Conservation (phyloP, 23 tunicate genomes). For the Botrylloides violaceus region DNA sequence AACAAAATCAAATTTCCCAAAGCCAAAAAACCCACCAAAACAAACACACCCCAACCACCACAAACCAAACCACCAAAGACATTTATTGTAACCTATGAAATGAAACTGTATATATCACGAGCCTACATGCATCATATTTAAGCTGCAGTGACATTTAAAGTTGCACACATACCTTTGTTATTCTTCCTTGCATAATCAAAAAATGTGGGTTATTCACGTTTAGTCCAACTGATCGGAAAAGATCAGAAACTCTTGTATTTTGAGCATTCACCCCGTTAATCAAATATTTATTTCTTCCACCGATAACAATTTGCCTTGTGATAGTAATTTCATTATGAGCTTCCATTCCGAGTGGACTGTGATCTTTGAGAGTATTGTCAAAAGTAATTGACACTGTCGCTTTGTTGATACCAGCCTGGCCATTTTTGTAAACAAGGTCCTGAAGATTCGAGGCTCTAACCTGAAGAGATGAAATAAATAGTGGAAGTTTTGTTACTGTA, state of each 20-base stretch:
- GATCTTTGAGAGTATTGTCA: constrained; percentile 70
- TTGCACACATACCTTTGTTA: constrained; percentile 48
- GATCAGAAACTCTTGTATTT: constrained; percentile 79
- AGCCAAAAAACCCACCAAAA: too few species aligned
- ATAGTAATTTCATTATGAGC: constrained; percentile 90
- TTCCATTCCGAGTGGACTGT: constrained; percentile 93
- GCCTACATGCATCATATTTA: too few species aligned
- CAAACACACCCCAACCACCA: too few species aligned
- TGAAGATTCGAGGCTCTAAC: constrained; percentile 85
- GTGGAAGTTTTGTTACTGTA: too few species aligned
- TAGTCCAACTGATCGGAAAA: constrained; percentile 81
- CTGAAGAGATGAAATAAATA: constrained; percentile 27
- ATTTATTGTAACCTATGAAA: too few species aligned
- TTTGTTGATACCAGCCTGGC: constrained; percentile 95
- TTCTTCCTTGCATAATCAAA: constrained; percentile 94
- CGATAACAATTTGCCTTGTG: constrained; percentile 88
- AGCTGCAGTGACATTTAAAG: too few species aligned
- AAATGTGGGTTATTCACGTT: constrained; percentile 98
- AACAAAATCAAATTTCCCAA: too few species aligned
- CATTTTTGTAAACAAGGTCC: constrained; percentile 97
- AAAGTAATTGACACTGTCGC: constrained; percentile 94
- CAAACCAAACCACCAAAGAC: too few species aligned
- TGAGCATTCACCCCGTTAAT: constrained; percentile 97
- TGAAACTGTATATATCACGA: too few species aligned
- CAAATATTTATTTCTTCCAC: constrained; percentile 84